Base-by-base conservation (phyloP, 2,888 invertebrate genomes). In the Cremastinae sp. region DNA sequence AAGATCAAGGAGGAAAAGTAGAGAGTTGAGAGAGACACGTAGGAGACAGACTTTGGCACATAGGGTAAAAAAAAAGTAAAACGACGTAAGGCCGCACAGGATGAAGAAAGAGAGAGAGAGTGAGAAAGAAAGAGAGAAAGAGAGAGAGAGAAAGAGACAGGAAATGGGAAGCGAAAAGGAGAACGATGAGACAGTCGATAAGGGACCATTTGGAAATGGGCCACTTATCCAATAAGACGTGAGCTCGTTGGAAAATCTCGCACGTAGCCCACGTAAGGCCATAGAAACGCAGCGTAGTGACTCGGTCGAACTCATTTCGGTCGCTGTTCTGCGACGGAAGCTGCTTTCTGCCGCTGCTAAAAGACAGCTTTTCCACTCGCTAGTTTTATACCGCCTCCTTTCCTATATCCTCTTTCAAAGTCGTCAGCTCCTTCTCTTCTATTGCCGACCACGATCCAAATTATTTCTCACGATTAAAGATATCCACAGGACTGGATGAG, bases 171-270 rank as follows among this genome's bases (percentile, higher is more conserved):
- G 62, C 41, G 74, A 73, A 73, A 73, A 47, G 58, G 73, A 69
- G 74, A 75, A 77, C 66, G 78, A 76, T 69, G 75, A 69, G 79
- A 75, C 76, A 77, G 74, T 78, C 79, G 79, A 79, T 76, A 74
- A 75, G 74, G 74, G 73, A 77, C 80, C 76, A 78, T 80, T 80
- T 75, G 79, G 77, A 78, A 79, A 80, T 80, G 74, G 76, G 75
- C 78, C 80, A 80, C 80, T 80, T 80, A 80, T 80, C 79, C 80
- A 80, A 80, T 80, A 80, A 79, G 79, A 80, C 78, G 78, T 80
- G 80, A 76, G 76, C 78, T 78, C 76, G 76, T 80, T 79, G 77
- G 75, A 75, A 80, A 80, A 80, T 78, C 78, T 74, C 56, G 69
- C 80, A 80, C 79, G 80, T 80, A 79, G 59, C 47, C 64, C 47